These are phyloP conservation scores for Phoeniculus purpureus DNA, from an alignment of 2,797 vertebrate genomes.

Conservation along the genomic window DNA sequence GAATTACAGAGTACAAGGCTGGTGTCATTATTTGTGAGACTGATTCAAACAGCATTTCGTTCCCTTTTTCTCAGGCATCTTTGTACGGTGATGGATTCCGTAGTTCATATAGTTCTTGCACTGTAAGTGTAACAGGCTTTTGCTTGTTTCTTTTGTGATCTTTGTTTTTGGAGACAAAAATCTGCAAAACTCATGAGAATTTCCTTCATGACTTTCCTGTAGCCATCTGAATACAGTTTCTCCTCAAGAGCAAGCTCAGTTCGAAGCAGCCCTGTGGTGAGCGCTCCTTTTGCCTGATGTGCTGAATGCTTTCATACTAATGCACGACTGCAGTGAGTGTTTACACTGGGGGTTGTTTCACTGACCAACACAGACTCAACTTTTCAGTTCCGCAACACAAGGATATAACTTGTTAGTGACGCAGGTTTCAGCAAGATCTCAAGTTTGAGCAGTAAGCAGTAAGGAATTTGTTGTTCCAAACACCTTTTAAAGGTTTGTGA, in stretches of 20 bases:
- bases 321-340: neutral
- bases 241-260: conserved; percentile 90
- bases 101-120: conserved; percentile 83
- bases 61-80: conserved; percentile 82
- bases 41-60: conserved; percentile 26
- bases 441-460: neutral
- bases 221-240: conserved; percentile 96
- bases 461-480: neutral
- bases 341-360: neutral
- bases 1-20: neutral
- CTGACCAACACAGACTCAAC: neutral
- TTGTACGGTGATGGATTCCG: conserved; percentile 83
- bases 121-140: conserved; percentile 84
- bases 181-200: conserved; percentile 11
- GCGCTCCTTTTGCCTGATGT: conserved; percentile 66
- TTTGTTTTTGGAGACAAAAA: conserved; percentile 6
- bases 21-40: neutral
- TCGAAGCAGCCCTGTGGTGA: conserved; percentile 94
- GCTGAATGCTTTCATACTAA: neutral
- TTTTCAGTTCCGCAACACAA: neutral
- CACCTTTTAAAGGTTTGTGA: neutral
- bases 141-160: neutral
- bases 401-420: neutral
- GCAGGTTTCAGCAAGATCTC: neutral
- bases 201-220: conserved; percentile 58